Percentiles rank a stretch among this genome's conserved stretches.
phyloP scores from a whole-genome alignment of 2,888 invertebrate species.

The Latrodectus hesperus region DNA sequence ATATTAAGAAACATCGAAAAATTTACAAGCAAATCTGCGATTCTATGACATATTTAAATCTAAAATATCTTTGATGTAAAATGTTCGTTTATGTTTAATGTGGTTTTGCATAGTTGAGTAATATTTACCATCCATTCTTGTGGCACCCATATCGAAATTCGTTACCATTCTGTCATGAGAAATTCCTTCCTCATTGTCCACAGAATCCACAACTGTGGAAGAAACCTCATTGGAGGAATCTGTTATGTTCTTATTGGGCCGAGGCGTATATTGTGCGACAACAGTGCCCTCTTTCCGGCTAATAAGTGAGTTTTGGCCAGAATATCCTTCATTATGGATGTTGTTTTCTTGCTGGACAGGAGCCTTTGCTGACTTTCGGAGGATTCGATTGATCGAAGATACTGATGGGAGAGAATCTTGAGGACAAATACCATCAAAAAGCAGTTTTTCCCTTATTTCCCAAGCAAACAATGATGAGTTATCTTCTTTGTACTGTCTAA shows the following conservation, averaged over 20 bases:
- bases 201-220: too few relatives aligned
- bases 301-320: too few relatives aligned
- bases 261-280: too few relatives aligned
- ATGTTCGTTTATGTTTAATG: constrained; percentile 19
- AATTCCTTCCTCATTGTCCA: too few relatives aligned
- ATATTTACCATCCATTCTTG: too few relatives aligned
- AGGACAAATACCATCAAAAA: constrained; percentile 71
- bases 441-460: constrained; percentile 72
- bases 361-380: constrained; percentile 65
- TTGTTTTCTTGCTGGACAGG: background rate
- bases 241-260: too few relatives aligned
- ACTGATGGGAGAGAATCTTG: constrained; percentile 72
- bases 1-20: too few relatives aligned
- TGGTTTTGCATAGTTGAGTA: background rate
- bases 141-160: too few relatives aligned
- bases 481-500: constrained; percentile 72
- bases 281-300: too few relatives aligned
- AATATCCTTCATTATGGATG: too few relatives aligned
- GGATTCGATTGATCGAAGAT: constrained; percentile 72
- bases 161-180: too few relatives aligned
- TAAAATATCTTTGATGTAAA: constrained; percentile 49
- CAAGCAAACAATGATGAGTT: constrained; percentile 72
- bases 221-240: too few relatives aligned
- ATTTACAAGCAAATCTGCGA: background rate
- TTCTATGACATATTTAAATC: constrained; percentile 11